Evolutionary conservation across 1,140 invertebrate genomes (phyloP), one percentile per base, ranked within the genome.

Genomic region (Zaprionus capensis): DNA sequence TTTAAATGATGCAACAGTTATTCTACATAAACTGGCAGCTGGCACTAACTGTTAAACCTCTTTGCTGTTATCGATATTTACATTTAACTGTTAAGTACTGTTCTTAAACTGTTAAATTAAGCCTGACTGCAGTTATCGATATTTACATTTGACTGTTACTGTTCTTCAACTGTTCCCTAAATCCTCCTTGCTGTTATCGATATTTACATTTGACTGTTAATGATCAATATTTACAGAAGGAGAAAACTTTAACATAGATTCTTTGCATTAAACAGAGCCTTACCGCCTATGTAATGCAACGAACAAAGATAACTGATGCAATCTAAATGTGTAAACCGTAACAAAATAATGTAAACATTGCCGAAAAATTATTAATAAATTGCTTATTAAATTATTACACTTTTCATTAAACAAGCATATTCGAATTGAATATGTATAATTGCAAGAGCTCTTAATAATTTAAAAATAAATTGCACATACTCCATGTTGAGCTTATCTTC

Each of bases 341-440:
- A 3, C n/a, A 17, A 5, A 15, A 22, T 22, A 11, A 31, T 31
- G 9, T 31, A 11, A 34, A 1, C 31, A 3, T 11, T 9, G 9
- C 31, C 2, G 31, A 11, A 28, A 28, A 31, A 9, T 49, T 7
- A 46, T 14, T 14, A 22, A 24, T 9, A 44, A 46, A 46, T 46
- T 46, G n/a, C 7, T 46, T 46, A 46, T 46, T 46, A 11, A 46
- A 20, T 17, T 46, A 46, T 46, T 46, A 46, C 41, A 46, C 41
- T 17, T 17, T 7, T 17, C 41, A 46, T 46, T 46, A 9, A 46
- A 46, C 41, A 17, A 46, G 7, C 46, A 24, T 14, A 51, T 51
- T 51, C 17, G 17, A 51, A 22, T 51, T 51, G 20, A 11, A 51
- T 24, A 51, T 51, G 5, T 51, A 14, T 49, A 24, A 24, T 51